A percentile compares a stretch with the other conserved stretches of the same genome.
These are phyloP conservation scores for Myrmecophaga tridactyla DNA, from an alignment of 2,113 vertebrate genomes.

Conservation along the genomic window DNA sequence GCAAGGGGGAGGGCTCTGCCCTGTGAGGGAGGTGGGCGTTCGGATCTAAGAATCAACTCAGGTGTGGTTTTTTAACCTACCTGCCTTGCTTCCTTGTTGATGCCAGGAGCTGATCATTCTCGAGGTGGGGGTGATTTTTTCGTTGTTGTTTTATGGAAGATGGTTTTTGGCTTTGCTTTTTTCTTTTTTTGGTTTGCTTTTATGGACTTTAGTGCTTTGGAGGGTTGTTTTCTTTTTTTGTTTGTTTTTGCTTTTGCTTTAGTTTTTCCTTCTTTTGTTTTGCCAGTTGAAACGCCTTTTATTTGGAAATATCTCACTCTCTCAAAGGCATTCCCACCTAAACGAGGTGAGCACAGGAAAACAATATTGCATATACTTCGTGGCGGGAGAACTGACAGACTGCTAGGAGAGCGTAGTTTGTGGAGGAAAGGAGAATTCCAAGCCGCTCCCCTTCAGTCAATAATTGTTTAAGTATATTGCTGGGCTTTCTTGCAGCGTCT, in stretches of 20 bases:
- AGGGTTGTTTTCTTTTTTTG: not conserved
- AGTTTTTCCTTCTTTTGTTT: too few species aligned
- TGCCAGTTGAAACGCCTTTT: too few species aligned
- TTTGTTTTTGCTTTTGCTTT: too few species aligned
- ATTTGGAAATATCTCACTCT: too few species aligned
- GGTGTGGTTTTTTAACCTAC: not conserved
- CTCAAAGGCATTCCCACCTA: not conserved
- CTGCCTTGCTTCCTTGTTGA: not conserved
- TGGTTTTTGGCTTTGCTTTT: not conserved
- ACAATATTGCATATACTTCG: too few species aligned
- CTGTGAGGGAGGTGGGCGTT: rapidly evolving
- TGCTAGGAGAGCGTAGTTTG: not conserved
- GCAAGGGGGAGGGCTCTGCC: too few species aligned
- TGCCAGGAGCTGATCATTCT: not conserved
- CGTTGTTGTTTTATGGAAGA: not conserved
- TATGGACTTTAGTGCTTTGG: not conserved
- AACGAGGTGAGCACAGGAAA: not conserved
- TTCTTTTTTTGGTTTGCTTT: not conserved
- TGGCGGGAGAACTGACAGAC: not conserved
- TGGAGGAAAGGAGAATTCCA: not conserved
- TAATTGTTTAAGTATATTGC: not conserved
- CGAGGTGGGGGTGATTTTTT: too few species aligned
- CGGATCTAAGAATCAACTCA: not conserved
- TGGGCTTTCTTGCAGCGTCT: not conserved
- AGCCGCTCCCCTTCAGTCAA: not conserved